Percentiles rank a stretch among this genome's conserved stretches.
These are phyloP conservation scores for Lacanobia wlatinum DNA, from an alignment of 2,888 invertebrate genomes.

Conservation along the genomic window DNA sequence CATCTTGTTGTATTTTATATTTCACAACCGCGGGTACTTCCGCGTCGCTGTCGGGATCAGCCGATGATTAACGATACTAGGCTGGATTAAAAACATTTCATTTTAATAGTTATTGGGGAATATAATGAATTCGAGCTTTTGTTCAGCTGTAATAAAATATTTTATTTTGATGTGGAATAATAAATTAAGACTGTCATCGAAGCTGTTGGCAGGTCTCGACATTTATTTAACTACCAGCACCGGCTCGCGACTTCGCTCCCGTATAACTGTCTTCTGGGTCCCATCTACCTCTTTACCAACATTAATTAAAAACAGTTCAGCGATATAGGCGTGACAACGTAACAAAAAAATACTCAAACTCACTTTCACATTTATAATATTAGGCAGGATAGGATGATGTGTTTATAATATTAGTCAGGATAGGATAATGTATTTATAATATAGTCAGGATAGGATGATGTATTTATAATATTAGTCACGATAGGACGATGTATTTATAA, in stretches of 20 bases:
- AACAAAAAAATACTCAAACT: too few species aligned
- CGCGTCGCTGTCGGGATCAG: conserved; percentile 24
- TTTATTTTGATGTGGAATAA: neutral
- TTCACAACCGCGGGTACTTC: conserved; percentile 24
- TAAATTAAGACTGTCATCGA: neutral
- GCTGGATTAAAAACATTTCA: conserved; percentile 1
- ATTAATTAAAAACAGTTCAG: too few species aligned
- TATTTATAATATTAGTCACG: too few species aligned
- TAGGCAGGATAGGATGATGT: neutral
- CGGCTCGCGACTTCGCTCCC: too few species aligned
- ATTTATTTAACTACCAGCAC: too few species aligned
- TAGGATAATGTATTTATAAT: too few species aligned
- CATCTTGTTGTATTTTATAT: conserved; percentile 26
- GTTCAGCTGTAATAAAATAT: conserved; percentile 4
- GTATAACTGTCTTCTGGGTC: too few species aligned
- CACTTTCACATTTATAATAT: too few species aligned
- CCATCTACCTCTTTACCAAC: too few species aligned
- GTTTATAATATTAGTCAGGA: neutral
- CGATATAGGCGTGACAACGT: too few species aligned
- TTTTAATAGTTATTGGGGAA: conserved; percentile 11
- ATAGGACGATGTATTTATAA: too few species aligned
- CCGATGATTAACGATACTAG: conserved; percentile 16
- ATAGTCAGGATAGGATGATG: too few species aligned
- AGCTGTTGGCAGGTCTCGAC: neutral
- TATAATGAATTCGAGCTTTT: conserved; percentile 16